Evolutionary conservation across 2,797 vertebrate genomes (phyloP), one percentile per base, ranked within the genome.

Genomic region (Spondyliosoma cantharus): DNA sequence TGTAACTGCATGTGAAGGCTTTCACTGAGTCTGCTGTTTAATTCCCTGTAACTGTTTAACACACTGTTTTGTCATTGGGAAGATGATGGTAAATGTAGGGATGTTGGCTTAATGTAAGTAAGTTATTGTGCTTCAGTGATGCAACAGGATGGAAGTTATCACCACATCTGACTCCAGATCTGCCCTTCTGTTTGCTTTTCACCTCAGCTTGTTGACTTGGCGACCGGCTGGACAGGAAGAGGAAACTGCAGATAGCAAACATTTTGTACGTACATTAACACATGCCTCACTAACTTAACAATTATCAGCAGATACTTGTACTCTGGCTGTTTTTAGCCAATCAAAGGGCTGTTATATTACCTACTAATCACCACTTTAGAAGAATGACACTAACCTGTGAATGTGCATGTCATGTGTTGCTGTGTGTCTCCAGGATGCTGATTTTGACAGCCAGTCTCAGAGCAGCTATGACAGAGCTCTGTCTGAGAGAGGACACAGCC

Each of bases 401-500:
- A 7, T 11, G 11, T 53, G 57, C 8, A 9, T 8, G 17, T 0
- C 27, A 19, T 60, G 29, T 52, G 9, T 67, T 9, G 2, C 6
- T 62, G 12, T 76, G 45, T 46, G 27, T 43, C 80, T 89, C 15
- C 86, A 99, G 98, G 98, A 99, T 56, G 74, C 96, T 43, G 98
- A 99, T 71, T 90, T 97, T 56, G 98, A 99, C 95, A 96, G 89
- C 60, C 96, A 97, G 89, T 99, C 98, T 5, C 94, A 98, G 91
- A 97, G 97, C 94, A 99, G 98, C 90, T 94, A 96, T 56, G 98
- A 99, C 89, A 95, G 96, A 91, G 97, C 98, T 56, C 94, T 96
- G 69, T 99, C 98, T 0, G 98, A 99, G 86, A 94, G 97, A 87
- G 97, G 96, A 83, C 97, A 97, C 90, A 99, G 98, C 85, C 98